phyloP scores from a whole-genome alignment of 2,113 vertebrate genomes.

The Elachura formosa region DNA sequence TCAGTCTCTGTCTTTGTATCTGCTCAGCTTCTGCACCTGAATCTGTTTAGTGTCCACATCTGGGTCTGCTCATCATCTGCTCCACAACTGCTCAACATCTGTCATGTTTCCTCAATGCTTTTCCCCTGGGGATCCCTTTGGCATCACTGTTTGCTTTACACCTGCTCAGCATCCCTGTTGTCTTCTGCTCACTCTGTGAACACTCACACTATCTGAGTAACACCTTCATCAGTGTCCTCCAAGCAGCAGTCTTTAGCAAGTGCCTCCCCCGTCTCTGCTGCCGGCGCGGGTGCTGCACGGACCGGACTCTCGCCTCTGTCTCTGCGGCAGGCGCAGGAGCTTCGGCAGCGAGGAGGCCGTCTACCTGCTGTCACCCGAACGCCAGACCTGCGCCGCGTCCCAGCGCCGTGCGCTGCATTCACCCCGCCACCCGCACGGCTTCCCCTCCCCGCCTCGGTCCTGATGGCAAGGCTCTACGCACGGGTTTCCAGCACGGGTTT shows the following conservation, averaged over 20 bases:
- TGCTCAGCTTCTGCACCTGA: conserved; percentile 27
- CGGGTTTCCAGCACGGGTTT: not conserved
- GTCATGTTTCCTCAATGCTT: not conserved
- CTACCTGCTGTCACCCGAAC: not conserved
- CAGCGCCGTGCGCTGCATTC: not conserved
- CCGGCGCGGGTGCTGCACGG: not conserved
- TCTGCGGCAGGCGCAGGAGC: not conserved
- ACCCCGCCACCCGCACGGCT: not conserved
- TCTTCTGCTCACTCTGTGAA: not conserved
- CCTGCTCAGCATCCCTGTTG: not conserved
- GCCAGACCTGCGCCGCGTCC: not conserved
- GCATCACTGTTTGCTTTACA: not conserved
- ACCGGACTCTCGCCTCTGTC: not conserved
- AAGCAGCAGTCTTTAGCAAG: not conserved
- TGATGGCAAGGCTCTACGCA: not conserved
- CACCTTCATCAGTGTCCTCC: not conserved
- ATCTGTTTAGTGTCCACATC: conserved; percentile 9
- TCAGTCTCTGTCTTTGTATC: conserved; percentile 38
- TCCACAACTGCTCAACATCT: conserved; percentile 17
- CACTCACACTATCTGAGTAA: not conserved
- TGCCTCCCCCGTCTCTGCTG: not conserved
- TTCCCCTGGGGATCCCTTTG: not conserved
- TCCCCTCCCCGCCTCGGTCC: not conserved
- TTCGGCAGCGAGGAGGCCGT: not conserved
- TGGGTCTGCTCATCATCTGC: conserved; percentile 5